These are phyloP conservation scores for Saxicola maurus DNA, from an alignment of 2,797 vertebrate genomes.

Conservation along the genomic window DNA sequence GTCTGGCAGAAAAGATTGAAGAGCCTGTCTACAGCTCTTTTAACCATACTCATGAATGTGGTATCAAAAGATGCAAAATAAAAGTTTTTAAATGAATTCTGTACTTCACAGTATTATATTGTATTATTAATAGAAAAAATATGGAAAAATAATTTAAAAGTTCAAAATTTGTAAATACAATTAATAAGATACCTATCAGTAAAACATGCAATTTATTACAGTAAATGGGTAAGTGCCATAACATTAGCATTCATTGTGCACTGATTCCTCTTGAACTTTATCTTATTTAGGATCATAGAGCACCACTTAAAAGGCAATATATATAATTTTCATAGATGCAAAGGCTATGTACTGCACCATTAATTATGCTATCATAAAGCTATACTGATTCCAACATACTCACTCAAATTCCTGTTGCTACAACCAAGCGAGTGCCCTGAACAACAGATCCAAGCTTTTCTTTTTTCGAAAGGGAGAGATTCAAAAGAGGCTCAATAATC, in stretches of 20 bases:
- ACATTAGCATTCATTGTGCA: background rate
- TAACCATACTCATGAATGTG: background rate
- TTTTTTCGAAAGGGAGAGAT: background rate
- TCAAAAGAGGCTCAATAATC: background rate
- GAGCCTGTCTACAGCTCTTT: background rate
- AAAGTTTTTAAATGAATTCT: background rate
- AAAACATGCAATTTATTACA: slow-evolving; percentile 43
- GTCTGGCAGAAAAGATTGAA: background rate
- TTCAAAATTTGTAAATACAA: background rate
- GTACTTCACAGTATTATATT: background rate
- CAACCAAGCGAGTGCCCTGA: background rate
- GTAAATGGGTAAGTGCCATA: slow-evolving; percentile 17
- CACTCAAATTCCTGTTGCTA: background rate
- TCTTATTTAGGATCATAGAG: background rate
- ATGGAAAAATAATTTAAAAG: background rate
- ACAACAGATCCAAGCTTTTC: background rate
- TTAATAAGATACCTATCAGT: background rate
- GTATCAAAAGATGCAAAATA: background rate
- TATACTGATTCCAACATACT: background rate
- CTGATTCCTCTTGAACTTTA: background rate
- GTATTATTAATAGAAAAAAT: background rate
- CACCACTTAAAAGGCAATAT: background rate
- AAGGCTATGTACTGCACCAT: background rate
- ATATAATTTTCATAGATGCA: background rate
- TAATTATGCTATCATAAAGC: background rate